Conservation (phyloP, 2,113 vertebrate genomes). For the Haemorhous mexicanus region DNA sequence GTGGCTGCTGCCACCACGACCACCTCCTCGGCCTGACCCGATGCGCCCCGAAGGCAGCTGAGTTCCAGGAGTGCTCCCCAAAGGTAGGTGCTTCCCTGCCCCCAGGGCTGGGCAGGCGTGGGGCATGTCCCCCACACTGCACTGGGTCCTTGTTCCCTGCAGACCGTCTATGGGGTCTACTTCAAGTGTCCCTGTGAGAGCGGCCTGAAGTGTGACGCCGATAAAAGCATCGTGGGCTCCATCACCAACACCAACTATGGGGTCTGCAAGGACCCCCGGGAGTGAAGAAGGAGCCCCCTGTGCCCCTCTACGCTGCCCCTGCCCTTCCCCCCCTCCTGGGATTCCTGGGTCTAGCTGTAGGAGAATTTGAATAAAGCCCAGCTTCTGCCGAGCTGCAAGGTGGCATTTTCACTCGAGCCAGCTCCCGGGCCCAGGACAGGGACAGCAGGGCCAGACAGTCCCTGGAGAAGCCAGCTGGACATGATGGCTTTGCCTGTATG, state of each 20-base stretch:
- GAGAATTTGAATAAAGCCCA: not conserved
- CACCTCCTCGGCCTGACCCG: conserved; percentile 64
- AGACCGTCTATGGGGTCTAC: conserved; percentile 75
- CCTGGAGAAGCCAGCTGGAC: accelerated
- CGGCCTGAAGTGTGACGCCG: conserved; percentile 69
- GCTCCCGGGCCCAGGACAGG: accelerated
- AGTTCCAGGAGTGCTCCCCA: conserved; percentile 71
- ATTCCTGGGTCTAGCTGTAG: not conserved
- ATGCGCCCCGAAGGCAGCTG: conserved; percentile 56
- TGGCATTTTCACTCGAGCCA: accelerated
- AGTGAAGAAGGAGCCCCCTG: accelerated
- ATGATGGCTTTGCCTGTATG: accelerated
- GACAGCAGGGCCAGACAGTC: not conserved
- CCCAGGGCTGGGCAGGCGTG: accelerated
- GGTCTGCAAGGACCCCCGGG: conserved; percentile 57
- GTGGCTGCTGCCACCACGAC: conserved; percentile 60
- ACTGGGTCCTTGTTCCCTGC: not conserved
- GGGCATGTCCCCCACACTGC: accelerated
- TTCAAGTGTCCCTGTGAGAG: conserved; percentile 80
- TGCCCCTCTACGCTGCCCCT: accelerated
- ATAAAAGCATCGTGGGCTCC: conserved; percentile 71
- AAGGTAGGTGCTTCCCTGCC: conserved; percentile 27
- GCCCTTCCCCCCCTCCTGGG: not conserved
- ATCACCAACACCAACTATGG: conserved; percentile 79
- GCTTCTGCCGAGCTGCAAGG: not conserved